Conservation (phyloP, 1,140 invertebrate genomes). For the Atta colombica region DNA sequence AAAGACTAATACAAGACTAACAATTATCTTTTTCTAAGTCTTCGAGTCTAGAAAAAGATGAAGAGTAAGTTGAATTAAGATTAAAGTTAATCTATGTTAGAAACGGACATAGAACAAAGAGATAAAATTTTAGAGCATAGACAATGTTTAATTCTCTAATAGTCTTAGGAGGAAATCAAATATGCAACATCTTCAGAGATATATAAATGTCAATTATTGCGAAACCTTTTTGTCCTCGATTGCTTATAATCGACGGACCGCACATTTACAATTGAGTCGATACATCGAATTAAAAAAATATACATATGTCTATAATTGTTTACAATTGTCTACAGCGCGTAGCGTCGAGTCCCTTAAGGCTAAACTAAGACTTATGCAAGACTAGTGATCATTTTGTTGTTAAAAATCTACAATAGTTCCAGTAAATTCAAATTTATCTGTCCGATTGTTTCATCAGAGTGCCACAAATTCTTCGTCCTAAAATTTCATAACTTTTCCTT, state of each 20-base stretch:
- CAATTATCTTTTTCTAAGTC: background rate
- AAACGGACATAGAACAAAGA: background rate
- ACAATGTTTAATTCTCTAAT: background rate
- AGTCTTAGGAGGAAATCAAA: background rate
- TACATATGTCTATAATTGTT: background rate
- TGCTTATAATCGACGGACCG: background rate
- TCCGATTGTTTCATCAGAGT: background rate
- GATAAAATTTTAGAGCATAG: background rate
- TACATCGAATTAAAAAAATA: slow-evolving; percentile 43
- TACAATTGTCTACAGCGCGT: background rate
- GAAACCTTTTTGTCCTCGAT: slow-evolving; percentile 4
- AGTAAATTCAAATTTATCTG: background rate
- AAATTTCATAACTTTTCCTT: too few species aligned
- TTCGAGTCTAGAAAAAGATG: too few species aligned
- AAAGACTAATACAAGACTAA: background rate
- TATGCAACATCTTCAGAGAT: background rate
- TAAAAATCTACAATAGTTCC: slow-evolving; percentile 7
- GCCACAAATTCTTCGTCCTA: too few species aligned
- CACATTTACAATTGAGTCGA: slow-evolving; percentile 1
- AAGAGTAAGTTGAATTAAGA: too few species aligned
- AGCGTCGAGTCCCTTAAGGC: background rate
- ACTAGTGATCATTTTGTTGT: background rate
- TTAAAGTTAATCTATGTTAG: too few species aligned
- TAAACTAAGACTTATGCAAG: slow-evolving; percentile 21
- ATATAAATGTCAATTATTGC: slow-evolving; percentile 10